Evolutionary conservation across 2,888 invertebrate species (phyloP), one percentile per base, ranked within the genome.

Genomic region (Marronus borbonicus): DNA sequence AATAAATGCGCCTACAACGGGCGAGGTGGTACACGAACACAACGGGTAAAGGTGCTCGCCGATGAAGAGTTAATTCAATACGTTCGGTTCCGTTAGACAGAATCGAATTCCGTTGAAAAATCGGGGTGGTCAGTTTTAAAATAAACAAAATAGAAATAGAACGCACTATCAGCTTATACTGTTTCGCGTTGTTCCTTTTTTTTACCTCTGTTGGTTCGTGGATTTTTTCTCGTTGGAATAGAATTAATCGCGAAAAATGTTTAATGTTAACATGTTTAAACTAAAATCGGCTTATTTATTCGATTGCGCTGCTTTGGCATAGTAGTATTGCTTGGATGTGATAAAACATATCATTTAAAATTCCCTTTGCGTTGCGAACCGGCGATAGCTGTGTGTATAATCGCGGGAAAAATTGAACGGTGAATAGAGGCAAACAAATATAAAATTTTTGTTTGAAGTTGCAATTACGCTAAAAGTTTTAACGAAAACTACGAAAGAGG

Each of bases 61-160:
- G 44, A 66, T 20, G 66, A 66, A 49, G 44, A 49, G 66, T 49
- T 66, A 66, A 66, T 66, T 66, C 66, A 66, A 66, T 66, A 66
- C 66, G 44, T 36, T 36, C 31, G 66, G 49, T 66, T 66, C 49
- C 44, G 66, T 66, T 66, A 66, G 66, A 66, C 49, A 24, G 66
- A 44, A 66, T 66, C 49, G 49, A 66, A 44, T 44, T 66, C 20
- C 44, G 49, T 66, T 44, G 66, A 66, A 66, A 66, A 49, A 66
- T 44, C 12, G 66, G 44, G 12, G 17, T 49, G 66, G 66, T 66
- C 66, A 66, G 66, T 44, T 66, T 66, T 66, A 66, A 66, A 44
- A 66, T 66, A 66, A 66, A 66, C 66, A 49, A 66, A 66, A 66
- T 44, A 44, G 44, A 66, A 66, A 49, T 39, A 14, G 36, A 12